phyloP scores from a whole-genome alignment of 1,140 invertebrate genomes.

The Drosophila subobscura region DNA sequence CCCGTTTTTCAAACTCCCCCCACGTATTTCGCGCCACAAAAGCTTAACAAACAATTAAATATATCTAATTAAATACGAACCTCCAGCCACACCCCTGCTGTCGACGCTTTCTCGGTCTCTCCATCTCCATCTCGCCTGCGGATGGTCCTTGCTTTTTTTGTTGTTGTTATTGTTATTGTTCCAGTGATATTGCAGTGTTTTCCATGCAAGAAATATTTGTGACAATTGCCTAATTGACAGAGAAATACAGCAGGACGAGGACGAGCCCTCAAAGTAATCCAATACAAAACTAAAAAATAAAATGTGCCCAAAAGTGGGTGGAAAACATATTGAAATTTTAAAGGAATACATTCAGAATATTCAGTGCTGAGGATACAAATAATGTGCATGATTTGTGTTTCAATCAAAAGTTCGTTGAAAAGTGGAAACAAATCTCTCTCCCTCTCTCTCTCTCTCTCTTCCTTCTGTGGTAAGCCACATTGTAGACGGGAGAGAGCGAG shows the following conservation, averaged over 20 bases:
- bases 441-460: no score
- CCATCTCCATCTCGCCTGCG: no score
- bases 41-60: no score
- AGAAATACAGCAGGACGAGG: background rate
- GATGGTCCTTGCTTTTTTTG: background rate
- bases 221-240: constrained; percentile 46
- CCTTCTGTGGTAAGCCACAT: no score
- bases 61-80: no score
- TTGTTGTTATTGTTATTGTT: no score
- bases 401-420: background rate
- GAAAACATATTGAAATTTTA: background rate
- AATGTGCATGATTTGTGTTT: background rate
- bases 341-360: no score
- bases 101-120: no score
- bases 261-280: constrained; percentile 5
- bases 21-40: no score
- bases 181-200: constrained; percentile 8
- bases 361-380: background rate
- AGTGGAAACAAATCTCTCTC: no score
- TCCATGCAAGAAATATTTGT: constrained; percentile 30
- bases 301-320: background rate
- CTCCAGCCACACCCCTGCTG: background rate
- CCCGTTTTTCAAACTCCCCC: constrained; percentile 19
- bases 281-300: constrained; percentile 26
- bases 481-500: background rate